Evolutionary conservation across 2,797 vertebrate species (phyloP).

Genomic region (Carapus acus): DNA sequence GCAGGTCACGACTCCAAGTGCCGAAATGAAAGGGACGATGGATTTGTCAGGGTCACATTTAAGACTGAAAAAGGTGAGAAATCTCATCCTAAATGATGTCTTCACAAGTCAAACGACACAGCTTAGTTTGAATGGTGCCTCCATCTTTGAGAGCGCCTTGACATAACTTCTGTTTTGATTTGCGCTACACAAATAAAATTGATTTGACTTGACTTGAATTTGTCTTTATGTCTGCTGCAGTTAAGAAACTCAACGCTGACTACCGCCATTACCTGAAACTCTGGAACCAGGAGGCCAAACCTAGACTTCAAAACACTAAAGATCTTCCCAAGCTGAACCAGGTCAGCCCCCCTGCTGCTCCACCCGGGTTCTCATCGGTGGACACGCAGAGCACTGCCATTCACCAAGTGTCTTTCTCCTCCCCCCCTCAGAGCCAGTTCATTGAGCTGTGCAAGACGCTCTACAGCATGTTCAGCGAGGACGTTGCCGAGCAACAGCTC

Average conservation of each 20-base stretch:
- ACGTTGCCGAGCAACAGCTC: constrained; percentile 89
- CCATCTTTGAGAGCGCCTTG: too few species aligned
- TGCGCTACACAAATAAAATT: background rate
- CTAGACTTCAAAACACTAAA: constrained; percentile 81
- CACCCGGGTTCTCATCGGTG: too few species aligned
- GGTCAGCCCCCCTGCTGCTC: constrained; percentile 57
- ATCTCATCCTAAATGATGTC: too few species aligned
- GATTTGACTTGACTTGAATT: background rate
- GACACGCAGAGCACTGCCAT: too few species aligned
- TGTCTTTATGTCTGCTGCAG: constrained; percentile 46
- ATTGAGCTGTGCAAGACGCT: constrained; percentile 97
- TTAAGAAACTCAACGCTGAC: constrained; percentile 86
- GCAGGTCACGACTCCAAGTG: constrained; percentile 79
- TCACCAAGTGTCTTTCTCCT: background rate
- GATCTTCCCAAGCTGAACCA: constrained; percentile 91
- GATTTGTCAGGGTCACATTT: constrained; percentile 90
- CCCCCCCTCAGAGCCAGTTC: constrained; percentile 83
- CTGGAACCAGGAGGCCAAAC: constrained; percentile 87
- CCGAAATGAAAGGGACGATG: constrained; percentile 81
- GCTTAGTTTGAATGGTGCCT: too few species aligned
- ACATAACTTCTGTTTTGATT: too few species aligned
- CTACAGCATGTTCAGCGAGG: constrained; percentile 98
- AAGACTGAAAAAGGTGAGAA: constrained; percentile 89
- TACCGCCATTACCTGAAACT: constrained; percentile 88
- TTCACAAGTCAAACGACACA: too few species aligned